Conservation (phyloP, 1,140 invertebrate species). For the Probaryconus sp. region DNA sequence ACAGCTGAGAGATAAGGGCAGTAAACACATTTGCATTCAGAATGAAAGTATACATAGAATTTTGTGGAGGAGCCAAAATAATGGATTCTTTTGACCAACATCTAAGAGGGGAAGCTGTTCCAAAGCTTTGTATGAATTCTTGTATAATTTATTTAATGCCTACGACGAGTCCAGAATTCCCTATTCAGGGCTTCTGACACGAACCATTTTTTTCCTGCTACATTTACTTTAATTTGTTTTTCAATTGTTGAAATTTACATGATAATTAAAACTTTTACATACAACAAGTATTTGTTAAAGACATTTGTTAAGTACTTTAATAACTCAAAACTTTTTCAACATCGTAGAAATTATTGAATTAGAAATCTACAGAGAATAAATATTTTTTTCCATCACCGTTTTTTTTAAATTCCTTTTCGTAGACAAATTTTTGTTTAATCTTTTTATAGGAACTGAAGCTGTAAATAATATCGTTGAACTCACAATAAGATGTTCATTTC, state of each 20-base stretch:
- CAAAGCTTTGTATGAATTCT: conserved; percentile 15
- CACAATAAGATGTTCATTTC: too few species aligned
- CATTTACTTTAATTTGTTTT: neutral
- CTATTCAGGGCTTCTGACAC: conserved; percentile 2
- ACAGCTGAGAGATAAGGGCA: neutral
- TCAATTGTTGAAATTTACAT: neutral
- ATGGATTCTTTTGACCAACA: conserved; percentile 18
- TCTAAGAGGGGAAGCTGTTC: conserved; percentile 5
- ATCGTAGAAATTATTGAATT: too few species aligned
- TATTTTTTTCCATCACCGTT: too few species aligned
- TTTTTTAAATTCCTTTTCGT: too few species aligned
- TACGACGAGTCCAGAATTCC: conserved; percentile 6
- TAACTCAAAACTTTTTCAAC: too few species aligned
- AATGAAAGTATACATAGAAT: conserved; percentile 1
- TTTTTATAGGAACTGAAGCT: too few species aligned
- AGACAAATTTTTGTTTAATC: too few species aligned
- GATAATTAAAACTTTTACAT: too few species aligned
- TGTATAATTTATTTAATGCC: conserved; percentile 21
- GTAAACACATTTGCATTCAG: conserved; percentile 24
- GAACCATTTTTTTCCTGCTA: neutral
- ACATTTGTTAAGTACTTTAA: too few species aligned
- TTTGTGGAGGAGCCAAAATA: conserved; percentile 13
- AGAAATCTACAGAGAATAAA: too few species aligned
- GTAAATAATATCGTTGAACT: too few species aligned
- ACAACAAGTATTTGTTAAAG: too few species aligned